A percentile compares a stretch with the other conserved stretches of the same genome.
These are phyloP conservation scores for Enteromius radiatus DNA, from an alignment of 2,797 vertebrate genomes.

Conservation along the genomic window DNA sequence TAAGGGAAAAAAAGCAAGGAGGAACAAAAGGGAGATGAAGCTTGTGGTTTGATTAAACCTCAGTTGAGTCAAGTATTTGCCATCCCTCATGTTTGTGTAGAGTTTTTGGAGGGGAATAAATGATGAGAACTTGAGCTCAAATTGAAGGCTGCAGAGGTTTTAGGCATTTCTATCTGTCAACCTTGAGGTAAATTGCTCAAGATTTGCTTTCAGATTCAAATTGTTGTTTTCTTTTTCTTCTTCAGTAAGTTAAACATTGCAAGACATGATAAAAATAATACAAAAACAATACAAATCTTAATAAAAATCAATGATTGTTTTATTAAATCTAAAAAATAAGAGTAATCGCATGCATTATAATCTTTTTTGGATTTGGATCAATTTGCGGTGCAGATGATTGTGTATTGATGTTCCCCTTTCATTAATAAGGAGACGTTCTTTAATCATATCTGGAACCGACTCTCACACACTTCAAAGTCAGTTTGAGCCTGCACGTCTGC, in stretches of 20 bases:
- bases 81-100: constrained; percentile 53
- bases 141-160: constrained; percentile 24
- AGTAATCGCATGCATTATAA: background rate
- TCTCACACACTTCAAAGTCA: constrained; percentile 19
- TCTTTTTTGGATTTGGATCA: background rate
- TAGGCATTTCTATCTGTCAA: constrained; percentile 19
- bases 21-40: constrained; percentile 62
- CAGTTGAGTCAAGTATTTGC: constrained; percentile 54
- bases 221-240: background rate
- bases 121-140: constrained; percentile 38
- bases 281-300: background rate
- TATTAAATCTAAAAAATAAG: background rate
- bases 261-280: background rate
- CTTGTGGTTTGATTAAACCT: constrained; percentile 58
- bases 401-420: constrained; percentile 15
- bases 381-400: background rate
- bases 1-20: constrained; percentile 58
- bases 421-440: constrained; percentile 30
- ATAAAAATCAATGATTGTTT: background rate
- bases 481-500: constrained; percentile 21
- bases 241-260: background rate
- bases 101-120: constrained; percentile 40
- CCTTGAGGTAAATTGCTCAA: constrained; percentile 5
- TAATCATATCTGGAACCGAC: constrained; percentile 30
- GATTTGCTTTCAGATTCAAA: background rate